Evolutionary conservation across 2,113 vertebrate genomes (phyloP).

Genomic region (Vombatus ursinus): DNA sequence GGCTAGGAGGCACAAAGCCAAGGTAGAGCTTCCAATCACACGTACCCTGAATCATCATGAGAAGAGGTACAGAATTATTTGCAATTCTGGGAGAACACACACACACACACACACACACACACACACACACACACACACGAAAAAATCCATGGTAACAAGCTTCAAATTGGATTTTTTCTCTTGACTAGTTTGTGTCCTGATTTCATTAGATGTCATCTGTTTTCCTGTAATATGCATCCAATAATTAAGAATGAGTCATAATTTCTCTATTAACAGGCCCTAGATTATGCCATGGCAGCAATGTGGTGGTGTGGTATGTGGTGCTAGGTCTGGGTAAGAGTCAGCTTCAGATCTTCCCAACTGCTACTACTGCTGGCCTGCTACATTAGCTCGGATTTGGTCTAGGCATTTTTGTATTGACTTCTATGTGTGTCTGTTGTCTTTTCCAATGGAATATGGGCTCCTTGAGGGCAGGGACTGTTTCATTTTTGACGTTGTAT

Average conservation of each 20-base stretch:
- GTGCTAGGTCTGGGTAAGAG: not conserved
- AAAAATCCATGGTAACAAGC: too few relatives aligned
- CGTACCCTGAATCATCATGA: conserved; percentile 82
- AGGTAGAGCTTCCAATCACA: conserved; percentile 90
- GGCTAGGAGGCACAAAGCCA: conserved; percentile 89
- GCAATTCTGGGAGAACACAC: not conserved
- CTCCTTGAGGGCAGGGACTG: not conserved
- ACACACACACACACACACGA: not conserved
- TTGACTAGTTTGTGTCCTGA: too few relatives aligned
- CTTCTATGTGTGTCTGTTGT: not conserved
- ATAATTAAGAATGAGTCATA: not conserved
- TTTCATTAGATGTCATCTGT: not conserved
- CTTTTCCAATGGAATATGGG: too few relatives aligned
- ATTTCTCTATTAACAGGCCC: not conserved
- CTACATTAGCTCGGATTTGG: not conserved
- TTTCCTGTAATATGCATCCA: not conserved
- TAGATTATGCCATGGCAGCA: not conserved
- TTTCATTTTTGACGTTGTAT: not conserved
- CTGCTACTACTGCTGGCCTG: not conserved
- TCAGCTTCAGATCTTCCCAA: not conserved
- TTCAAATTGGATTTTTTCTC: not conserved
- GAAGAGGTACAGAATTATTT: not conserved
- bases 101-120: not conserved
- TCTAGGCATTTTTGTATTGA: not conserved
- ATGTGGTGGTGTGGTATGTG: too few relatives aligned